phyloP scores from a whole-genome alignment of 1,140 invertebrate species.

The Vanessa tameamea region DNA sequence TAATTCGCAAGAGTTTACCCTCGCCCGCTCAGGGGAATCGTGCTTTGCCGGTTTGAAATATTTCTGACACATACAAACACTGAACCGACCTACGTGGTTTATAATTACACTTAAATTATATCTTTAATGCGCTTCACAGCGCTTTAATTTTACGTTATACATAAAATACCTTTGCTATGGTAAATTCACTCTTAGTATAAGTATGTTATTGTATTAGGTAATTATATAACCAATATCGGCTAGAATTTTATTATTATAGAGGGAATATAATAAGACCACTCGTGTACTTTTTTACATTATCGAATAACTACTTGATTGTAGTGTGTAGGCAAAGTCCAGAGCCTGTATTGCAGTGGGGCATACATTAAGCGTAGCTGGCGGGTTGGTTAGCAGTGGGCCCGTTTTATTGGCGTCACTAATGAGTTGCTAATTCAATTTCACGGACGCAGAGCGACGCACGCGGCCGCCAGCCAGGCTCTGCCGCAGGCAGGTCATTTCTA shows the following conservation, averaged over 20 bases:
- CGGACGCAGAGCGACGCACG: conserved; percentile 53
- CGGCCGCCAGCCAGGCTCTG: conserved; percentile 29
- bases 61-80: conserved; percentile 54
- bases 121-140: conserved; percentile 13
- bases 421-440: conserved; percentile 80
- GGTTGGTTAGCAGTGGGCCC: conserved; percentile 40
- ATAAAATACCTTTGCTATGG: neutral
- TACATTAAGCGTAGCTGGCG: conserved; percentile 19
- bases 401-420: conserved; percentile 79
- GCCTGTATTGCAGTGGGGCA: conserved; percentile 3
- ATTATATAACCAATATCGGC: neutral
- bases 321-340: neutral
- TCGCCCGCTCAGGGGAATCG: conserved; percentile 58
- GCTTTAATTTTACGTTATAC: conserved; percentile 10
- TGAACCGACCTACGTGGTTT: conserved; percentile 31
- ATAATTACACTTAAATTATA: conserved; percentile 30
- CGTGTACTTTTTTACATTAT: neutral
- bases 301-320: neutral
- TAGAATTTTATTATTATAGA: neutral
- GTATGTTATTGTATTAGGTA: neutral
- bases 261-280: no score
- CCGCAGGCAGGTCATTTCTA: conserved; percentile 36
- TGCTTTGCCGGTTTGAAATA: conserved; percentile 62
- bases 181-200: neutral
- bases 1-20: conserved; percentile 75